These are phyloP conservation scores for Enteromius trimaculatus DNA, from an alignment of 2,797 vertebrate genomes.

Conservation along the genomic window DNA sequence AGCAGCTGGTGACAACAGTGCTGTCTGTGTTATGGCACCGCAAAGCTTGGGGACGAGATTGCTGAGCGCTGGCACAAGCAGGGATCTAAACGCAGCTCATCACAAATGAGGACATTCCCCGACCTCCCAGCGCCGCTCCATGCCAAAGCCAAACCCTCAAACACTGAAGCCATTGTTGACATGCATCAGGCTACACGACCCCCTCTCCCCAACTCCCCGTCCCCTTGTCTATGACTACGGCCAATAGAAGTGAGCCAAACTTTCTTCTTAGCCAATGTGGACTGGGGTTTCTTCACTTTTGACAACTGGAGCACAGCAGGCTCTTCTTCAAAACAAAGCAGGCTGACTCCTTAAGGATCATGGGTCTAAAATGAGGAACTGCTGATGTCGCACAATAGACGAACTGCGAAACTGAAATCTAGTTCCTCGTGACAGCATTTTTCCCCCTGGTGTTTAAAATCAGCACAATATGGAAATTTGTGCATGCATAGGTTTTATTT, in stretches of 20 bases:
- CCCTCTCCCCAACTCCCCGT: slow-evolving; percentile 35
- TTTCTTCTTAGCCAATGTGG: slow-evolving; percentile 51
- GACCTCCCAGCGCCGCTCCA: slow-evolving; percentile 55
- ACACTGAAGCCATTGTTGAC: slow-evolving; percentile 68
- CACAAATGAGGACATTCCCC: slow-evolving; percentile 65
- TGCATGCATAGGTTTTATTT: not conserved
- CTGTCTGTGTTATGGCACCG: slow-evolving; percentile 52
- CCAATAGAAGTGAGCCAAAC: slow-evolving; percentile 51
- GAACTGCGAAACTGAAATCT: slow-evolving; percentile 47
- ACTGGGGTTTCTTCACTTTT: slow-evolving; percentile 48
- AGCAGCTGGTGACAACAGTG: slow-evolving; percentile 62
- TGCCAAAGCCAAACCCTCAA: slow-evolving; percentile 59
- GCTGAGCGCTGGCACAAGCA: slow-evolving; percentile 42
- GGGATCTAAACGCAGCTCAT: slow-evolving; percentile 50
- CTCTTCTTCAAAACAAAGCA: slow-evolving; percentile 30
- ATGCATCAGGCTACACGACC: slow-evolving; percentile 31
- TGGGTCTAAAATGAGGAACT: slow-evolving; percentile 52
- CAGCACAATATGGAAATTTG: not conserved
- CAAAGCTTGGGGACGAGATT: slow-evolving; percentile 54
- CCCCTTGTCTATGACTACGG: slow-evolving; percentile 37
- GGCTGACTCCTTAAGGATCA: slow-evolving; percentile 9
- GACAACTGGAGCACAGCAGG: slow-evolving; percentile 45
- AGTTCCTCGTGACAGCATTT: slow-evolving; percentile 31
- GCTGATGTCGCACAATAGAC: slow-evolving; percentile 45
- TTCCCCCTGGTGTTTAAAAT: slow-evolving; percentile 7